These are phyloP conservation scores for Falco naumanni DNA, from an alignment of 2,797 vertebrate genomes.

Conservation along the genomic window DNA sequence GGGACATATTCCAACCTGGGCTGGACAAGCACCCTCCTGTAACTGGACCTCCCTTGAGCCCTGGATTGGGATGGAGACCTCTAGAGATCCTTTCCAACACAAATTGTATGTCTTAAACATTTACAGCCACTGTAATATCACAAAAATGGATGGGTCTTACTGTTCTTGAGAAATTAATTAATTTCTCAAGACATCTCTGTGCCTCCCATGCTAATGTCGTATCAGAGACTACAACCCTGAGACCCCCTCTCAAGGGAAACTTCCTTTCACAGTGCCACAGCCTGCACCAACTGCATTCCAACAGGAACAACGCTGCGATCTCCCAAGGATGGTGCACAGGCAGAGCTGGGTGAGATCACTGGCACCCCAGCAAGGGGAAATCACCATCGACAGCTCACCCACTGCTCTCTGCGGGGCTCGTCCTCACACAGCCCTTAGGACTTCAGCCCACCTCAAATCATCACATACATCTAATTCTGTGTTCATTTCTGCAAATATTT, in stretches of 20 bases:
- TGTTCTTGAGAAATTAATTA: neutral
- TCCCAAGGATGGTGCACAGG: fast-evolving
- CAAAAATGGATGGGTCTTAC: neutral
- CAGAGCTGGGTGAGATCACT: neutral
- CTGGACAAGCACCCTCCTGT: neutral
- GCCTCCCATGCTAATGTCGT: neutral
- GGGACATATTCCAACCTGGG: neutral
- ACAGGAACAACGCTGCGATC: neutral
- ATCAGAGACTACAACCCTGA: neutral
- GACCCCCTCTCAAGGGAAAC: neutral
- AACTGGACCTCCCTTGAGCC: neutral
- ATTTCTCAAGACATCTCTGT: neutral
- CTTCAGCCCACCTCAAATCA: neutral
- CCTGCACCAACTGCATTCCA: neutral
- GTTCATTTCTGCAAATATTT: neutral
- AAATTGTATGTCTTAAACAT: neutral
- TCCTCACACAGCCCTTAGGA: neutral
- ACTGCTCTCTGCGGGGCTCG: neutral
- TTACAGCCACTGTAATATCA: neutral
- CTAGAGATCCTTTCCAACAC: neutral
- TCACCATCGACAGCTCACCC: neutral
- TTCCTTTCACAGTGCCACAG: neutral
- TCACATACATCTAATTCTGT: neutral
- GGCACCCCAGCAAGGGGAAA: neutral
- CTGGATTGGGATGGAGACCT: neutral